These are phyloP conservation scores for Leptinotarsa lineolata DNA, from an alignment of 1,140 invertebrate genomes.

Conservation along the genomic window DNA sequence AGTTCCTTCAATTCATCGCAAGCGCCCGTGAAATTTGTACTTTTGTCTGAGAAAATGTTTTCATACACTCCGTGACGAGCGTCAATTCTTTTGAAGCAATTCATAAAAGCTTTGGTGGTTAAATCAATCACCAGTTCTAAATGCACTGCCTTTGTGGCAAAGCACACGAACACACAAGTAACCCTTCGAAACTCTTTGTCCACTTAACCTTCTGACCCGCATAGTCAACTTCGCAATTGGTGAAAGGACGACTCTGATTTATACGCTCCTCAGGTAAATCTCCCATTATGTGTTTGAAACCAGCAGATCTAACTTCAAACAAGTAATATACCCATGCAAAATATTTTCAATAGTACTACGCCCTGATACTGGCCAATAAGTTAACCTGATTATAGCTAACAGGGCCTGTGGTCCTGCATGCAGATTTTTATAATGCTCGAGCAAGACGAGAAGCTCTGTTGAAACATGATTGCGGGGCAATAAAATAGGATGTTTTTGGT, in stretches of 20 bases:
- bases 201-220: slow-evolving; percentile 48
- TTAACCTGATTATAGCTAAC: slow-evolving; percentile 35
- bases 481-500: slow-evolving; percentile 38
- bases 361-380: slow-evolving; percentile 45
- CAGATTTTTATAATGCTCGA: slow-evolving; percentile 40
- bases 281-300: slow-evolving; percentile 31
- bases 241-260: slow-evolving; percentile 30
- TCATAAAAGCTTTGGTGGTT: too few relatives aligned
- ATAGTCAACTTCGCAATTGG: slow-evolving; percentile 24
- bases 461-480: slow-evolving; percentile 40
- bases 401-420: slow-evolving; percentile 46
- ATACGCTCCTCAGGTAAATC: slow-evolving; percentile 40
- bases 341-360: slow-evolving; percentile 23
- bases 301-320: slow-evolving; percentile 8
- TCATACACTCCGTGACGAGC: too few relatives aligned
- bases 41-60: neutral
- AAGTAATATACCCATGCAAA: slow-evolving; percentile 26
- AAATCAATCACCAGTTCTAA: too few relatives aligned
- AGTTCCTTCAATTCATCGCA: too few relatives aligned
- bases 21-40: too few relatives aligned
- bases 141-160: slow-evolving; percentile 2
- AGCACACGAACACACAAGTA: slow-evolving; percentile 22
- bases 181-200: slow-evolving; percentile 36
- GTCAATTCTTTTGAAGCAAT: too few relatives aligned
- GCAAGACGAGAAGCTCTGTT: slow-evolving; percentile 38